These are phyloP conservation scores for Xenentodon cancila DNA, from an alignment of 2,797 vertebrate genomes.

Conservation along the genomic window DNA sequence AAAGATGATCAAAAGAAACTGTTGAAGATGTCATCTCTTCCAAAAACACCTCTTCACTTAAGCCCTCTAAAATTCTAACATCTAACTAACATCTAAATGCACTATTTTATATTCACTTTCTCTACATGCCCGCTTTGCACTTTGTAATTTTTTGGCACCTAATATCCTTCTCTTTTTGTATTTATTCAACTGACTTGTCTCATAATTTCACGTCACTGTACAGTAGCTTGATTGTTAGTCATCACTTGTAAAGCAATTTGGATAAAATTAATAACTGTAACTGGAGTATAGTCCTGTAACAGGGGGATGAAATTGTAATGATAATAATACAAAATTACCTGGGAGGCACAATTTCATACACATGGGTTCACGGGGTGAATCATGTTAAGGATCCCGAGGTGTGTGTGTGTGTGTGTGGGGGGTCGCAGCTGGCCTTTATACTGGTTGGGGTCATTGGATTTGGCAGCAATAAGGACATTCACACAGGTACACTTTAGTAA, in stretches of 20 bases:
- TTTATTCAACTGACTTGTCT: neutral
- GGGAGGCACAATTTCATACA: neutral
- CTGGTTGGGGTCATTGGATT: slow-evolving; percentile 19
- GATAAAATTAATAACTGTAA: too few species aligned
- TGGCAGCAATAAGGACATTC: slow-evolving; percentile 16
- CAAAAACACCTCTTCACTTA: too few species aligned
- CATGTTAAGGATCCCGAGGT: slow-evolving; percentile 6
- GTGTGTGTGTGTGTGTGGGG: too few species aligned
- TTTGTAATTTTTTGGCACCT: too few species aligned
- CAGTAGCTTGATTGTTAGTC: neutral
- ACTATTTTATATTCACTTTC: too few species aligned
- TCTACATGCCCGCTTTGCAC: too few species aligned
- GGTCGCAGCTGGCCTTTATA: slow-evolving; percentile 46
- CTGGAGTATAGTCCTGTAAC: too few species aligned
- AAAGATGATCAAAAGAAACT: neutral
- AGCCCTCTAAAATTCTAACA: too few species aligned
- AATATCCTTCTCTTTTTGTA: too few species aligned
- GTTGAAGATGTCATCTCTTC: neutral
- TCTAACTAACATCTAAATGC: too few species aligned
- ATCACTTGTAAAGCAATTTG: too few species aligned
- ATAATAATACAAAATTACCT: neutral
- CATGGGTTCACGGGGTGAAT: slow-evolving; percentile 6
- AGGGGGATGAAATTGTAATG: too few species aligned
- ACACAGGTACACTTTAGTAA: slow-evolving; percentile 19
- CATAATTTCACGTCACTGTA: neutral